Evolutionary conservation across 2,888 invertebrate species (phyloP), one percentile per base, ranked within the genome.

Genomic region (Leptura quadrifasciata): DNA sequence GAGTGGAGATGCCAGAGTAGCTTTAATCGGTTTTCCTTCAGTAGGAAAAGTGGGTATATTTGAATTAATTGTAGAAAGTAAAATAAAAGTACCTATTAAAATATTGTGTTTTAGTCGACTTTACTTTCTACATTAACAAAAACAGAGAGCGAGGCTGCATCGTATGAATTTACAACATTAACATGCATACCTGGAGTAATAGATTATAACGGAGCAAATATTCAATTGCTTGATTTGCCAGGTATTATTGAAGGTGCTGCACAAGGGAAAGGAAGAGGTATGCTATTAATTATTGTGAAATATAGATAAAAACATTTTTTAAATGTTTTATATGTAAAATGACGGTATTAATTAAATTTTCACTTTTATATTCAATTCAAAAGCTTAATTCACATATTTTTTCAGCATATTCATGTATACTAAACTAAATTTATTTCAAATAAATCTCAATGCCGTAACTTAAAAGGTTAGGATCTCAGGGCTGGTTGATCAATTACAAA

Each of bases 171-270:
- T 89, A 99, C 99, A 79, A 99, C 99, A 0, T 91, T 99, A 75
- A 99, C 99, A 9, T 99, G 99, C 89, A 99, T 99, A 86, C 99
- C 99, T 2, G 99, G 99, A 69, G 99, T 99, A 1, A 98, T 99
- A 80, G 97, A 98, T 88, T 98, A 99, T 89, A 96, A 98, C 87
- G 99, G 99, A 60, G 99, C 99, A 52, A 98, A 98, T 88, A 99
- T 99, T 88, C 99, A 99, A 88, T 91, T 99, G 79, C 93, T 99
- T 0, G 99, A 99, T 93, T 92, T 99, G 88, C 99, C 99, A 75
- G 99, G 99, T 88, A 99, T 99, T 88, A 99, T 99, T 88, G 99
- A 99, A 92, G 99, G 99, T 76, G 99, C 99, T 80, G 95, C 99
- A 1, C 98, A 97, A 84, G 90, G 90, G 58, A 90, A 90, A 83